These are phyloP conservation scores for Oryzias woworae DNA, from an alignment of 2,113 vertebrate genomes.

Conservation along the genomic window DNA sequence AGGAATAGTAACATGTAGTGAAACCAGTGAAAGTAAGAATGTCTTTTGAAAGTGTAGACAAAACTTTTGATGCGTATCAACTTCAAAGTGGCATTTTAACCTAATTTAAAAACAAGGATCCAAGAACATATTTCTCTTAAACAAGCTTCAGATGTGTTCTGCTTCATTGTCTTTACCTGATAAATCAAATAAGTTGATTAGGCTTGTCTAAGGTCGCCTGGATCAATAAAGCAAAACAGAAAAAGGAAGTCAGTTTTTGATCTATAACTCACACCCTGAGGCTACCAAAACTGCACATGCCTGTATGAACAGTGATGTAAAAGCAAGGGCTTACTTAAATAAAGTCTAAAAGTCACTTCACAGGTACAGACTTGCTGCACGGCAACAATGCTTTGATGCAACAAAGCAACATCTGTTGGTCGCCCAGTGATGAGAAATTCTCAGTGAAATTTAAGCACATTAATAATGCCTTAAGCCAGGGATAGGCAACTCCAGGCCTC, in stretches of 20 bases:
- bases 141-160: not conserved
- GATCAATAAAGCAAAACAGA: conserved; percentile 9
- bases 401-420: conserved; percentile 7
- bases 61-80: too few species aligned
- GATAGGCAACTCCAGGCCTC: too few species aligned
- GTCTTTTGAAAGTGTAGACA: too few species aligned
- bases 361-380: conserved; percentile 64
- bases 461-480: too few species aligned
- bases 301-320: conserved; percentile 28
- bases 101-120: not conserved
- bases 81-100: not conserved
- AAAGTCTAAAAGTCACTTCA: conserved; percentile 17
- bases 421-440: conserved; percentile 19
- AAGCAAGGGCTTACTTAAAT: conserved; percentile 42
- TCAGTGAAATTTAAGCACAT: not conserved
- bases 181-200: not conserved
- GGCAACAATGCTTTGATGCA: conserved; percentile 42
- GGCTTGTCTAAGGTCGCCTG: not conserved
- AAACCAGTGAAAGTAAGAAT: too few species aligned
- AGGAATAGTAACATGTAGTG: too few species aligned
- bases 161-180: not conserved
- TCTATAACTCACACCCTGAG: conserved; percentile 26
- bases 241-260: conserved; percentile 12
- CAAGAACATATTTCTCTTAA: not conserved
- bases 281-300: conserved; percentile 37